phyloP scores from a whole-genome alignment of 1,140 invertebrate species.

The Ladona fulva region DNA sequence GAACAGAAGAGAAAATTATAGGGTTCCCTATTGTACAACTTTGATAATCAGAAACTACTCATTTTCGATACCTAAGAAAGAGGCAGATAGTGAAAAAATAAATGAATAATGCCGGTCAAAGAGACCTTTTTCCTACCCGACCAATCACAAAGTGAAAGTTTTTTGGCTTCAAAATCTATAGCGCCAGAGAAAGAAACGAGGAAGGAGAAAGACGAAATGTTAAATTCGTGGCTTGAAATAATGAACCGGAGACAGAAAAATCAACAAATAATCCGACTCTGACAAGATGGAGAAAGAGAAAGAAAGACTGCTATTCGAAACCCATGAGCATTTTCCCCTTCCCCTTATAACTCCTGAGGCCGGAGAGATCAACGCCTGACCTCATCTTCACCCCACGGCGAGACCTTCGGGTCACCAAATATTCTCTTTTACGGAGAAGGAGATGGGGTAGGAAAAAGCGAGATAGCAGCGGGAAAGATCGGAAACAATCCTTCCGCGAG shows the following conservation, averaged over 20 bases:
- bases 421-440: neutral
- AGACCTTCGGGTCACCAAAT: neutral
- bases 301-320: neutral
- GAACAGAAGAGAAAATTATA: neutral
- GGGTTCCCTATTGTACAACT: neutral
- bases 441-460: neutral
- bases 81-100: neutral
- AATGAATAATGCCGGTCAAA: neutral
- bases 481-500: conserved; percentile 6
- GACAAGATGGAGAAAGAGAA: neutral
- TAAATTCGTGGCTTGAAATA: neutral
- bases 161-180: neutral
- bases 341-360: no score
- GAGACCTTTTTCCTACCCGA: neutral
- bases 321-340: neutral
- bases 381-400: neutral
- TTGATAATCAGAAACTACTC: neutral
- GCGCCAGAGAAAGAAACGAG: neutral
- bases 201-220: neutral
- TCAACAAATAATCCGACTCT: neutral
- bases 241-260: neutral
- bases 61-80: neutral
- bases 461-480: neutral
- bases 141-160: neutral
- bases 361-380: neutral